Evolutionary conservation across 2,888 invertebrate species (phyloP).

Genomic region (Scaptomyza parva): DNA sequence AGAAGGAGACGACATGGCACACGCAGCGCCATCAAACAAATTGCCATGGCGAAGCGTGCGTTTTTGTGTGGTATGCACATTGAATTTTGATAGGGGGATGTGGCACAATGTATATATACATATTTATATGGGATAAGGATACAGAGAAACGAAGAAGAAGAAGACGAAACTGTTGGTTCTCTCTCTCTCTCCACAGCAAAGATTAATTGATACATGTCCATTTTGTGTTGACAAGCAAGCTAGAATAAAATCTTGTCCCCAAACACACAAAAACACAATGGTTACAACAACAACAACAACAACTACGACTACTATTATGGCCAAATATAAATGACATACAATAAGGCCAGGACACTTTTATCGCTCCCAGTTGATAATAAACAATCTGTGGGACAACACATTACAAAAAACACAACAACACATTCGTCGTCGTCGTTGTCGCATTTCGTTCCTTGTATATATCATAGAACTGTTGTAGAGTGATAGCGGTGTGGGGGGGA

Average conservation of each 20-base stretch:
- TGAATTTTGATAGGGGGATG: slow-evolving; percentile 75
- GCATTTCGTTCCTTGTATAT: slow-evolving; percentile 19
- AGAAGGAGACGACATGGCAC: no score
- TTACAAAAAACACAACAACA: slow-evolving; percentile 38
- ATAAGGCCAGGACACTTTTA: slow-evolving; percentile 78
- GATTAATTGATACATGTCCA: slow-evolving; percentile 82
- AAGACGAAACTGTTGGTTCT: slow-evolving; percentile 36
- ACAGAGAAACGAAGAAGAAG: slow-evolving; percentile 19
- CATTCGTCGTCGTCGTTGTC: slow-evolving; percentile 11
- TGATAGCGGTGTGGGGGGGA: not conserved
- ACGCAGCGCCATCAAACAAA: slow-evolving; percentile 76
- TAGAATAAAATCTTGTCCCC: slow-evolving; percentile 66
- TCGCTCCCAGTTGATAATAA: slow-evolving; percentile 78
- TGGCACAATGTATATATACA: slow-evolving; percentile 21
- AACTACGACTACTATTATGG: slow-evolving; percentile 44
- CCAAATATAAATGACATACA: slow-evolving; percentile 77
- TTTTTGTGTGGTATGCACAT: slow-evolving; percentile 72
- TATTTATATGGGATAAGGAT: slow-evolving; percentile 22
- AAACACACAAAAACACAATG: slow-evolving; percentile 18
- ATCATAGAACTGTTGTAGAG: slow-evolving; percentile 13
- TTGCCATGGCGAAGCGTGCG: slow-evolving; percentile 66
- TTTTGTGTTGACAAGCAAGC: slow-evolving; percentile 78
- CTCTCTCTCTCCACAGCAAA: slow-evolving; percentile 50
- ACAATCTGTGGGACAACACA: slow-evolving; percentile 68
- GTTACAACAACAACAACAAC: slow-evolving; percentile 4